Percentiles rank a stretch among this genome's conserved stretches.
Conservation (phyloP, 2,113 vertebrate species). For the Triplophysa dalaica region DNA sequence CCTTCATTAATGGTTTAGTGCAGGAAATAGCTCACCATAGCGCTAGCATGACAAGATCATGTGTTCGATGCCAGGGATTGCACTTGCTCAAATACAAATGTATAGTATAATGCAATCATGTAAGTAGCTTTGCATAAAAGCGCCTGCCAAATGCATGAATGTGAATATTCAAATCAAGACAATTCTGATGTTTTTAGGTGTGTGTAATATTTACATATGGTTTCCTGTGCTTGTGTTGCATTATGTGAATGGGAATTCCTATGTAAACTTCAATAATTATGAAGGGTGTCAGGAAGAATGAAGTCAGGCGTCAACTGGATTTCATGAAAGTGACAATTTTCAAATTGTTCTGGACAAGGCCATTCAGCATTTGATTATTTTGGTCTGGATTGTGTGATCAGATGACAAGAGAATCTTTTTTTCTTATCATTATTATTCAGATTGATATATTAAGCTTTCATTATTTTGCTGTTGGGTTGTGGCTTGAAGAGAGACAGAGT, state of each 20-base stretch:
- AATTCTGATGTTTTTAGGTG: neutral
- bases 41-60: no score
- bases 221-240: neutral
- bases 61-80: no score
- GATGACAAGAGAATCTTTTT: neutral
- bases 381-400: neutral
- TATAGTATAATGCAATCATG: no score
- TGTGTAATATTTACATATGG: neutral
- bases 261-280: neutral
- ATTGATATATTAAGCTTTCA: neutral
- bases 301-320: neutral
- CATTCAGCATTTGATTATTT: neutral
- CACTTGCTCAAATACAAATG: no score
- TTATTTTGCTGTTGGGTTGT: neutral
- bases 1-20: neutral
- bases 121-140: no score
- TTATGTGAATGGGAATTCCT: conserved; percentile 2
- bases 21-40: neutral
- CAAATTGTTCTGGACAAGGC: conserved; percentile 33
- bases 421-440: neutral
- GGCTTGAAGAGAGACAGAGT: no score
- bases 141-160: no score
- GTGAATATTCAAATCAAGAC: neutral
- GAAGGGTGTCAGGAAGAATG: neutral
- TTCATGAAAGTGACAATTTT: neutral